A percentile compares a stretch with the other conserved stretches of the same genome.
phyloP scores from a whole-genome alignment of 2,113 vertebrate genomes.

The Dicerorhinus sumatrensis region DNA sequence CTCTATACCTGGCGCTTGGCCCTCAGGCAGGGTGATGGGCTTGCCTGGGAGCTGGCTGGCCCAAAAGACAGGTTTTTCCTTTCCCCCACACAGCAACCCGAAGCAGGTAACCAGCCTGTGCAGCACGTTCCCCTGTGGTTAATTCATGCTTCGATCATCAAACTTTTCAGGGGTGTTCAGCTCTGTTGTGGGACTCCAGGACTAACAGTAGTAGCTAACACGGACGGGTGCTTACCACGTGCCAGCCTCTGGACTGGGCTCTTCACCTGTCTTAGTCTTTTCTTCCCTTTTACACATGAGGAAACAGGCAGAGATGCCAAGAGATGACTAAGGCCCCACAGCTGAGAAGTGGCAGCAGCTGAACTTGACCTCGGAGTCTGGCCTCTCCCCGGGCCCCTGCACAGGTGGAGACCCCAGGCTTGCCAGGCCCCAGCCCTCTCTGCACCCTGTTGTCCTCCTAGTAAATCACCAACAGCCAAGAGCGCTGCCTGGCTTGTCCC shows the following conservation, averaged over 20 bases:
- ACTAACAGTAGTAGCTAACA: too few species aligned
- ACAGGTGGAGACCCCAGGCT: neutral
- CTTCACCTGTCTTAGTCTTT: fast-evolving
- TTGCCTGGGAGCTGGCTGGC: neutral
- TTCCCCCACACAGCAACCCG: neutral
- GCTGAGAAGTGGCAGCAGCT: neutral
- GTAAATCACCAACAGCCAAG: neutral
- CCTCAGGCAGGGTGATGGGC: neutral
- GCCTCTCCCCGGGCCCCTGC: fast-evolving
- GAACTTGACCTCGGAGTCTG: neutral
- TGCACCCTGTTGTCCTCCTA: neutral
- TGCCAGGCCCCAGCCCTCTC: neutral
- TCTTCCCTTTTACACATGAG: neutral
- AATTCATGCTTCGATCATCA: neutral
- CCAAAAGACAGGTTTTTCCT: neutral
- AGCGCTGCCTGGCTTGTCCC: neutral
- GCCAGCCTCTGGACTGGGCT: fast-evolving
- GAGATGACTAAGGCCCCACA: neutral
- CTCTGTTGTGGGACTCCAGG: neutral
- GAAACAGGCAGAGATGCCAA: neutral
- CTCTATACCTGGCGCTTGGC: neutral
- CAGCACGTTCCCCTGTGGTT: neutral
- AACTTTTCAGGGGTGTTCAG: neutral
- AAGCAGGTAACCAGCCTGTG: neutral
- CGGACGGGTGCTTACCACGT: fast-evolving